Percentiles rank a stretch among this genome's conserved stretches.
Conservation (phyloP, 2,113 vertebrate species). For the Gila orcuttii region DNA sequence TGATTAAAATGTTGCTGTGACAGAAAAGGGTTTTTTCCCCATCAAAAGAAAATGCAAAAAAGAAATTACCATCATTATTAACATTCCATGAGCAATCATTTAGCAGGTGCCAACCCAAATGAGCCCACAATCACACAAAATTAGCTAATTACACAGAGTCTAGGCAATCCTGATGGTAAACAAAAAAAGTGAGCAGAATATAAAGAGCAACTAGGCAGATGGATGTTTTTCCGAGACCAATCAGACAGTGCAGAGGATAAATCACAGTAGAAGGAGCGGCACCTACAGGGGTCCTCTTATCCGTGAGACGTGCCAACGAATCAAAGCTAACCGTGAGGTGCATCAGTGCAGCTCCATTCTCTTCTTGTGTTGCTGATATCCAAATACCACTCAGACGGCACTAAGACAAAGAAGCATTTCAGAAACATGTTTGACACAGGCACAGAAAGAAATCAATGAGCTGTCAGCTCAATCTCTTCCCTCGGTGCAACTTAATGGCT, state of each 20-base stretch:
- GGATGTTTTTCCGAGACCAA: not conserved
- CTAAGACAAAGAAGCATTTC: conserved; percentile 33
- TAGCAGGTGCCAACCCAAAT: conserved; percentile 39
- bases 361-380: not conserved
- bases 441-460: conserved; percentile 51
- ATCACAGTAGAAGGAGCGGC: not conserved
- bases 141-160: conserved; percentile 29
- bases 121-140: conserved; percentile 28
- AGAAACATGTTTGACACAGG: conserved; percentile 28
- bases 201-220: conserved; percentile 4
- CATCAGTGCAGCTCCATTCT: not conserved
- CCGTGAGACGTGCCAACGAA: not conserved
- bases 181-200: conserved; percentile 27
- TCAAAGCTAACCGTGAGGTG: conserved; percentile 13
- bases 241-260: conserved; percentile 14
- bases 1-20: not conserved
- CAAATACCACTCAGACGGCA: not conserved
- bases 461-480: conserved; percentile 47
- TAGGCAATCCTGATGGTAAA: not conserved
- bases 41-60: not conserved
- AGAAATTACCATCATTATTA: not conserved
- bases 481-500: conserved; percentile 3
- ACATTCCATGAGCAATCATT: conserved; percentile 20
- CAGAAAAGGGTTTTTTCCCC: not conserved
- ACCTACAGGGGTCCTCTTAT: not conserved